Percentiles rank a stretch among this genome's conserved stretches.
These are phyloP conservation scores for Fregetta grallaria DNA, from an alignment of 2,113 vertebrate species.

Conservation along the genomic window DNA sequence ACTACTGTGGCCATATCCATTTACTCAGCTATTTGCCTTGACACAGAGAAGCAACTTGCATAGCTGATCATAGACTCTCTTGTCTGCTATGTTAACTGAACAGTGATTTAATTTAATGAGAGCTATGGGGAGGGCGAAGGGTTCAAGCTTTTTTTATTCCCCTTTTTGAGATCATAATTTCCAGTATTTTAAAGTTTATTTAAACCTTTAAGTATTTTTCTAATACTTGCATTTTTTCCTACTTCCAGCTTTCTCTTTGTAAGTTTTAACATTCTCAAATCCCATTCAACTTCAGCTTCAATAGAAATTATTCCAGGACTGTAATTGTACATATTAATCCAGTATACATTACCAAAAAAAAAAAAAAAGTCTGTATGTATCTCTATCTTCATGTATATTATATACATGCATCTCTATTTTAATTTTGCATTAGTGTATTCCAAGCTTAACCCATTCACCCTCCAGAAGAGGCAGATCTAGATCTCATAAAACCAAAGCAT, in stretches of 20 bases:
- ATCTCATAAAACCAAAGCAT: neutral
- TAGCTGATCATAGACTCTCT: neutral
- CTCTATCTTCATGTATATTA: neutral
- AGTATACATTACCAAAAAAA: neutral
- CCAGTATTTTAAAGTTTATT: neutral
- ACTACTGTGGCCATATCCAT: neutral
- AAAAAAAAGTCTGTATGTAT: neutral
- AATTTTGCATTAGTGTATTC: neutral
- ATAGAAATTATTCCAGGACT: neutral
- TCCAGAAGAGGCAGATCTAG: neutral
- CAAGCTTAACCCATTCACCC: neutral
- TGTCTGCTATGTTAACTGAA: neutral
- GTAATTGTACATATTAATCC: neutral
- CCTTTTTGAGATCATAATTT: neutral
- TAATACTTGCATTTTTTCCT: neutral
- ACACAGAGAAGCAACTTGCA: neutral
- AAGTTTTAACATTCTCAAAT: neutral
- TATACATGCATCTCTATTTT: neutral
- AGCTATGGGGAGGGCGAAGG: neutral
- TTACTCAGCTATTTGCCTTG: neutral
- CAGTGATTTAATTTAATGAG: neutral
- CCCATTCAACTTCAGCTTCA: neutral
- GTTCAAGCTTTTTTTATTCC: neutral
- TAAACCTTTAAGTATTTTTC: neutral
- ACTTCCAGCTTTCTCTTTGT: accelerated